Conservation (phyloP, 2,888 invertebrate species). For the Coleophora flavipennella region DNA sequence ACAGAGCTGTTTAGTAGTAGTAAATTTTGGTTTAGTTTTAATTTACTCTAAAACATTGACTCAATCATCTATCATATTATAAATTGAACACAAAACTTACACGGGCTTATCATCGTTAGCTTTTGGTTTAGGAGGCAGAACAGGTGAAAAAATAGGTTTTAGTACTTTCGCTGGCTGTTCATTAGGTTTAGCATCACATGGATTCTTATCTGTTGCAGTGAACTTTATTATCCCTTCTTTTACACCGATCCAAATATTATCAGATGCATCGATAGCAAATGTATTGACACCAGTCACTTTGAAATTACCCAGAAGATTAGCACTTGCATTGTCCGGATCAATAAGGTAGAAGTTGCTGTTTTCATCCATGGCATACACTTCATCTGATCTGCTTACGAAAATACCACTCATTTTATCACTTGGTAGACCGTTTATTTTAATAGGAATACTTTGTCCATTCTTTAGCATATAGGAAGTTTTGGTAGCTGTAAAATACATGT, state of each 20-base stretch:
- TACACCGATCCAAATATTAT: slow-evolving; percentile 52
- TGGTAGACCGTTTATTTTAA: slow-evolving; percentile 52
- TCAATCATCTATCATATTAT: too few species aligned
- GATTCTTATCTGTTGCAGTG: slow-evolving; percentile 40
- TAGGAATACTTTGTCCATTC: slow-evolving; percentile 37
- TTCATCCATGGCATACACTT: slow-evolving; percentile 58
- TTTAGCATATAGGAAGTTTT: slow-evolving; percentile 54
- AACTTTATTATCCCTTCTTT: slow-evolving; percentile 49
- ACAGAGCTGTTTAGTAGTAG: too few species aligned
- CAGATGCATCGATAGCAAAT: slow-evolving; percentile 53
- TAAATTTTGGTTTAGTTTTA: too few species aligned
- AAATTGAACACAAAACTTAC: too few species aligned
- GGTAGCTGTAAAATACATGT: slow-evolving; percentile 54
- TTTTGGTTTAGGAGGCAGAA: too few species aligned
- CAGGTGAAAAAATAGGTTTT: too few species aligned
- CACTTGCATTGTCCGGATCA: slow-evolving; percentile 42
- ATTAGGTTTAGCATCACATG: slow-evolving; percentile 25
- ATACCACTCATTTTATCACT: slow-evolving; percentile 53
- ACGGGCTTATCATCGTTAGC: too few species aligned
- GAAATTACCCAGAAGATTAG: slow-evolving; percentile 42
- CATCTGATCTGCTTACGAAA: slow-evolving; percentile 51
- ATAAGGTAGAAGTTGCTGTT: slow-evolving; percentile 46
- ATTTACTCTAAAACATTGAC: too few species aligned
- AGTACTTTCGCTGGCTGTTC: too few species aligned
- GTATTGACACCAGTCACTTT: slow-evolving; percentile 48